Percentiles rank a stretch among this genome's conserved stretches.
phyloP scores from a whole-genome alignment of 2,797 vertebrate species.

The Coregonus suidteri region DNA sequence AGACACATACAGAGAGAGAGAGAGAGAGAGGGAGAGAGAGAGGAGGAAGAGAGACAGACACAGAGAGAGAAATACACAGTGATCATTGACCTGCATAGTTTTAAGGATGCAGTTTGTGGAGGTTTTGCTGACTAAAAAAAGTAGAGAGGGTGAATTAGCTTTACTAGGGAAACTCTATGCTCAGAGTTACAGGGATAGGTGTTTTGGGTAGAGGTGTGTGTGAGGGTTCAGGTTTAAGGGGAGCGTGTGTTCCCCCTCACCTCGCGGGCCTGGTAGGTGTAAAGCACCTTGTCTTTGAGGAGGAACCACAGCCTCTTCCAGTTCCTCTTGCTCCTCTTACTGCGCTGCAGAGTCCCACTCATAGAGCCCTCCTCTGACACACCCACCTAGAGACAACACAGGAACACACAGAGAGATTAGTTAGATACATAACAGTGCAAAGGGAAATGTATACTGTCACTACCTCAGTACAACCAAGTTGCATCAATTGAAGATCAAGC shows the following conservation, averaged over 20 bases:
- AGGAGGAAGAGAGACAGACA: no score
- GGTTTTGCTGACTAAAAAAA: not conserved
- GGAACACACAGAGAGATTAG: not conserved
- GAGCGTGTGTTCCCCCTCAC: constrained; percentile 75
- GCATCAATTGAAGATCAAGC: no score
- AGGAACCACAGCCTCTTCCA: constrained; percentile 99
- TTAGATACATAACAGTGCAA: not conserved
- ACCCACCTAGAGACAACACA: constrained; percentile 44
- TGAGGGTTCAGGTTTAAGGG: constrained; percentile 60
- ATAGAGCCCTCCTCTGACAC: constrained; percentile 77
- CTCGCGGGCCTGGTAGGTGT: constrained; percentile 91
- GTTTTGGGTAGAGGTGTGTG: not conserved
- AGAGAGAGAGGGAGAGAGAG: not conserved
- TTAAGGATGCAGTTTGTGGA: not conserved
- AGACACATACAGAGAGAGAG: not conserved
- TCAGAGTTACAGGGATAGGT: not conserved
- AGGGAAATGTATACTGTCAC: no score
- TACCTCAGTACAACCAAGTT: no score
- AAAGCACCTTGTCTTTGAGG: constrained; percentile 99
- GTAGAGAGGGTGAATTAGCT: no score
- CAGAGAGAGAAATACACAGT: no score
- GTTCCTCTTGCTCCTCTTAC: constrained; percentile 88
- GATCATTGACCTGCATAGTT: no score
- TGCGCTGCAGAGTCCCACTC: constrained; percentile 89
- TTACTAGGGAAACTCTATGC: not conserved